Conservation (phyloP, 2,113 vertebrate genomes). For the Gopherus evgoodei region DNA sequence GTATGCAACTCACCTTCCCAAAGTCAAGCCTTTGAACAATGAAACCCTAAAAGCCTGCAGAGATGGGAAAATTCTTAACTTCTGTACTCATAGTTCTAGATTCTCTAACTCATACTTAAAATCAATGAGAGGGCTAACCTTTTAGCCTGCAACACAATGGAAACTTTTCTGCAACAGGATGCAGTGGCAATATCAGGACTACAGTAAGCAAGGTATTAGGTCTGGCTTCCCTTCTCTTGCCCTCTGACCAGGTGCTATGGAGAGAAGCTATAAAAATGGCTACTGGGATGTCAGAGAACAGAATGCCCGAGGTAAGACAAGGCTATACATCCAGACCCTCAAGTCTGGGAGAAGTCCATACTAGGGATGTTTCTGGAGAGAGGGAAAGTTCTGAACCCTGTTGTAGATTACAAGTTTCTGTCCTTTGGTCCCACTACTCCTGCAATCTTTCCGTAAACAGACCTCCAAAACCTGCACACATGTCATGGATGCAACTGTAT, state of each 20-base stretch:
- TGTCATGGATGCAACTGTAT: background rate
- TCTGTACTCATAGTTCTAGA: rapidly evolving
- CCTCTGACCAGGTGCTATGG: background rate
- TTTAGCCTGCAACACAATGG: background rate
- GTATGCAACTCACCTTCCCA: background rate
- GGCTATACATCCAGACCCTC: background rate
- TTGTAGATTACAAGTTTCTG: background rate
- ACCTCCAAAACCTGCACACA: background rate
- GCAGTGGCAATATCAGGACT: background rate
- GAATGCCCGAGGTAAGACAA: background rate
- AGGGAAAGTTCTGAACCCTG: background rate
- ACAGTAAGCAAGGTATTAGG: background rate
- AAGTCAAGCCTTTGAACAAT: rapidly evolving
- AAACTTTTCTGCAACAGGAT: background rate
- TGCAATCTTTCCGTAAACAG: background rate
- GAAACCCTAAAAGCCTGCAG: background rate
- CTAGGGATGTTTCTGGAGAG: background rate
- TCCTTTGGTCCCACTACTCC: background rate
- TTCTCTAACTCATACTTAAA: background rate
- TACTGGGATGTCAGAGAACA: background rate
- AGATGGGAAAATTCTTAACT: background rate
- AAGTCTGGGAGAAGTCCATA: background rate
- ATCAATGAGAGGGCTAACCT: rapidly evolving
- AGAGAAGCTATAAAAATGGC: background rate
- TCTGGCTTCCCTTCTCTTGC: background rate